phyloP scores from a whole-genome alignment of 2,113 vertebrate genomes.

The Irena cyanogastra region DNA sequence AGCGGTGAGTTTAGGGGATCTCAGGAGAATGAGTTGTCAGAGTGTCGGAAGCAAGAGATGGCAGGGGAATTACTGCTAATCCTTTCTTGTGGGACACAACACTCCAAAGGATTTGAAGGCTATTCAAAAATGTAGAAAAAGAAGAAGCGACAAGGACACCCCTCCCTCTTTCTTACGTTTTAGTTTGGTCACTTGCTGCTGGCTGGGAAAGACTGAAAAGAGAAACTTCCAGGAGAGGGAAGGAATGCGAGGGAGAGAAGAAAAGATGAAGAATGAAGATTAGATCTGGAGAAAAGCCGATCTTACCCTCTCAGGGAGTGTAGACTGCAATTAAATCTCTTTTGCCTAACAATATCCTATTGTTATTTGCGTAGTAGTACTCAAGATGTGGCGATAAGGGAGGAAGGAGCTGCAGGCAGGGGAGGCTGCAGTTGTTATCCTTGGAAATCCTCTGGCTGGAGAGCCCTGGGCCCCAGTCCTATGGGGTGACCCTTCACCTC shows the following conservation, averaged over 20 bases:
- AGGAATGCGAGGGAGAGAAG: background rate
- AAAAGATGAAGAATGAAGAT: background rate
- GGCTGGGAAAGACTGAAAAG: background rate
- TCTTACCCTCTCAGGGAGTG: slow-evolving; percentile 5
- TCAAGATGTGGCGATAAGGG: background rate
- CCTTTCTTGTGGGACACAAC: background rate
- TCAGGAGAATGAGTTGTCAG: slow-evolving; percentile 40
- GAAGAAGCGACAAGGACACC: background rate
- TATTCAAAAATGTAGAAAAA: background rate
- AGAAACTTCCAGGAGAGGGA: background rate
- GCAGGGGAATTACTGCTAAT: slow-evolving; percentile 62
- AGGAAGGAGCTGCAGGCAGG: background rate
- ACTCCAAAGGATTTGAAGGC: slow-evolving; percentile 30
- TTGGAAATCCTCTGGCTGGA: background rate
- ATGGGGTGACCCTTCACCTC: accelerated
- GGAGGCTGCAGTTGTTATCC: background rate
- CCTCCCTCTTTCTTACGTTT: background rate
- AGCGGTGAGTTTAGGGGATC: slow-evolving; percentile 12
- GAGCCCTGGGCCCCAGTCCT: background rate
- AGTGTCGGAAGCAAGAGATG: background rate
- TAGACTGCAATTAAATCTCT: slow-evolving; percentile 56
- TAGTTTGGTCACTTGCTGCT: background rate
- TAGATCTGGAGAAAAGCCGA: background rate
- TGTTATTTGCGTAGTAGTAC: background rate
- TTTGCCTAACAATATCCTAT: slow-evolving; percentile 10